Percentiles rank a stretch among this genome's conserved stretches.
Conservation (phyloP, 1,140 invertebrate species). For the Microplitis mediator region DNA sequence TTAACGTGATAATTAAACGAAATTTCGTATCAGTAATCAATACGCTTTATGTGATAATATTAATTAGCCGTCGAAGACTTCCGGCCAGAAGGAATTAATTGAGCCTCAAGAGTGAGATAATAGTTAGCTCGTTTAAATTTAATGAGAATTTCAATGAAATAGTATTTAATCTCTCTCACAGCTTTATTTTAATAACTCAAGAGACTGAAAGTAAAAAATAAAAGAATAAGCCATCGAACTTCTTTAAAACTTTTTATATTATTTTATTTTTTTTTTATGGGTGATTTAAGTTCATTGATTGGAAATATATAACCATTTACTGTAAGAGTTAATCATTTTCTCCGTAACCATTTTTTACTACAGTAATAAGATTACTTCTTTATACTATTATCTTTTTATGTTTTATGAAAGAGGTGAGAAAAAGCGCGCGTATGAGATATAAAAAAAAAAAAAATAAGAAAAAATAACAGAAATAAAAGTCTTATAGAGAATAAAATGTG, state of each 20-base stretch:
- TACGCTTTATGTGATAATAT: neutral
- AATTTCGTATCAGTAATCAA: neutral
- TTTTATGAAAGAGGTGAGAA: neutral
- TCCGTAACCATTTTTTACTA: no score
- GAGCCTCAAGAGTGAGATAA: constrained; percentile 1
- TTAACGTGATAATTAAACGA: neutral
- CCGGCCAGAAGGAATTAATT: neutral
- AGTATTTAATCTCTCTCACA: neutral
- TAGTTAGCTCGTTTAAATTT: neutral
- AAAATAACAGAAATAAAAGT: neutral
- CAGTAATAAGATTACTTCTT: no score
- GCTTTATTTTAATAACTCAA: neutral
- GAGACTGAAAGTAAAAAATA: neutral
- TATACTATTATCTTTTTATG: no score
- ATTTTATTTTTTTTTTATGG: no score
- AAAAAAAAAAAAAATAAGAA: neutral
- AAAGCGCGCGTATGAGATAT: neutral
- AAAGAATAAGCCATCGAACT: neutral
- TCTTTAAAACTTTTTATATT: neutral
- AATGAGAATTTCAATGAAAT: constrained; percentile 1
- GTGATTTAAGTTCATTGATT: no score
- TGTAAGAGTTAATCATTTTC: neutral
- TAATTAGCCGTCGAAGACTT: neutral
- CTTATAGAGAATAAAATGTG: neutral
- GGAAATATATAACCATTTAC: neutral